Conservation (phyloP, 37 sponge, comb jelly and placozoan species). For the Aplysina aerophoba region DNA sequence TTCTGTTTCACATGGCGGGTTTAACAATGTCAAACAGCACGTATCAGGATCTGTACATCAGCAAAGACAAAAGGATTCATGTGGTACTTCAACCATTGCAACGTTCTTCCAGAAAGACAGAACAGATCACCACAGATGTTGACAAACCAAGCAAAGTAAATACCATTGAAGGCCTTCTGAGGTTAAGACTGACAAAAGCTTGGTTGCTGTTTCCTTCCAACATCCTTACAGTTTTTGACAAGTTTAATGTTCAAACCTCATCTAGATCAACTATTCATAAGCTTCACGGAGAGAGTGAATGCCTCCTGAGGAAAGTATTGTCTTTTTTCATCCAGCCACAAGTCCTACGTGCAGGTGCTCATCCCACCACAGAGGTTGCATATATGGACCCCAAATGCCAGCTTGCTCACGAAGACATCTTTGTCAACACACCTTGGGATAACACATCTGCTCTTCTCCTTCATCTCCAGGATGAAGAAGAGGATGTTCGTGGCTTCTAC, state of each 20-base stretch:
- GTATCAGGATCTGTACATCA: not conserved
- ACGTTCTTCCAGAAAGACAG: slow-evolving; percentile 1
- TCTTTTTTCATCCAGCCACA: slow-evolving; percentile 46
- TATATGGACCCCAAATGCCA: slow-evolving; percentile 18
- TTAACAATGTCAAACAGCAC: slow-evolving; percentile 13
- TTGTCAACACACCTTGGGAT: slow-evolving; percentile 22
- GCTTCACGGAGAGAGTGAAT: slow-evolving; percentile 39
- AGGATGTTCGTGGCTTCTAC: slow-evolving; percentile 22
- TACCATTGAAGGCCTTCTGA: slow-evolving; percentile 22
- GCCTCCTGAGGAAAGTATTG: slow-evolving; percentile 42
- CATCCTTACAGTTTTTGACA: slow-evolving; percentile 24
- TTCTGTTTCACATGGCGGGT: slow-evolving; percentile 9
- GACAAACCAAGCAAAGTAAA: slow-evolving; percentile 44
- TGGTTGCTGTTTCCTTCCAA: slow-evolving; percentile 35
- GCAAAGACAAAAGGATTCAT: not conserved
- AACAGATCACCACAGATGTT: slow-evolving; percentile 23
- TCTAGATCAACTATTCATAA: slow-evolving; percentile 34
- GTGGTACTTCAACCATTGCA: not conserved
- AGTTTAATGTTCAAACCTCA: slow-evolving; percentile 41
- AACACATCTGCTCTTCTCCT: slow-evolving; percentile 10
- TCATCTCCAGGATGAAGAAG: slow-evolving; percentile 31
- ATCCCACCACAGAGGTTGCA: not conserved
- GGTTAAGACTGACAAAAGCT: slow-evolving; percentile 30
- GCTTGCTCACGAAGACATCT: not conserved
- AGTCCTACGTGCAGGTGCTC: not conserved